phyloP scores from a whole-genome alignment of 2,113 vertebrate species.

The Paraplagusia blochii region DNA sequence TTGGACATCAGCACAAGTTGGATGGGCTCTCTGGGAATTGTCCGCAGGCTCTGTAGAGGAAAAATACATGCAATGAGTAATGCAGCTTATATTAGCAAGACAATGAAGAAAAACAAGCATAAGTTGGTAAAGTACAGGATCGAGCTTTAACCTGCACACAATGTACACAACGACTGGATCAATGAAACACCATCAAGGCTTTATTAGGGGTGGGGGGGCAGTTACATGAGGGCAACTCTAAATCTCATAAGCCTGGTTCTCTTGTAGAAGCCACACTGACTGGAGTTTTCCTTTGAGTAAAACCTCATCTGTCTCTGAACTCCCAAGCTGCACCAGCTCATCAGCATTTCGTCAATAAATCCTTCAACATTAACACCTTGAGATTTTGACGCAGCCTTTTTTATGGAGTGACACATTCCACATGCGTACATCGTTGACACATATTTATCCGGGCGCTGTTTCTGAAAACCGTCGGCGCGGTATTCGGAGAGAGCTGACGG shows the following conservation, averaged over 20 bases:
- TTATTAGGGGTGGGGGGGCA: constrained; percentile 43
- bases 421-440: constrained; percentile 19
- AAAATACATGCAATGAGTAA: constrained; percentile 33
- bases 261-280: constrained; percentile 2
- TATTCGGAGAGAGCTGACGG: too few species aligned
- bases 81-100: constrained; percentile 12
- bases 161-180: constrained; percentile 53
- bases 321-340: constrained; percentile 3
- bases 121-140: constrained; percentile 42
- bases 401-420: not conserved
- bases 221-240: constrained; percentile 9
- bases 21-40: constrained; percentile 18
- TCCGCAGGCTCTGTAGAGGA: constrained; percentile 27
- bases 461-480: too few species aligned
- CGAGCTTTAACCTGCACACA: constrained; percentile 42
- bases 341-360: not conserved
- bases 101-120: constrained; percentile 36
- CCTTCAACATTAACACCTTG: not conserved
- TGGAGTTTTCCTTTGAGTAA: not conserved
- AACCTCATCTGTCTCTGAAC: constrained; percentile 1
- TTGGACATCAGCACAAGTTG: constrained; percentile 15
- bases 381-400: constrained; percentile 6
- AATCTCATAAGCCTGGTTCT: constrained; percentile 32
- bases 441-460: not conserved
- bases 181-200: constrained; percentile 57